Percentiles rank a stretch among this genome's conserved stretches.
These are phyloP conservation scores for Rhombomys opimus DNA, from an alignment of 2,113 vertebrate genomes.

Conservation along the genomic window DNA sequence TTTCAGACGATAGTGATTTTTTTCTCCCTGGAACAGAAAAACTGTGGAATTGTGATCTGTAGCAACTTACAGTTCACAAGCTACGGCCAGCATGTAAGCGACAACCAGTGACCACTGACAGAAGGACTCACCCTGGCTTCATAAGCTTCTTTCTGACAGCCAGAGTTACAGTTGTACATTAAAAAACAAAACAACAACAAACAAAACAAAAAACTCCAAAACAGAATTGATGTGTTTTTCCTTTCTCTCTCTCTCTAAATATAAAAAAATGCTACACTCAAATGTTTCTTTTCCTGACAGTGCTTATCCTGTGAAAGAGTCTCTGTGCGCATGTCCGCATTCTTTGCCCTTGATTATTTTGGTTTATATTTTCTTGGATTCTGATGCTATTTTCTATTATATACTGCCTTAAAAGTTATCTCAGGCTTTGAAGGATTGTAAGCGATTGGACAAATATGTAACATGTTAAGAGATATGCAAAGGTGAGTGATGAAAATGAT, in stretches of 20 bases:
- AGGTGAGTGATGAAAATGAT: neutral
- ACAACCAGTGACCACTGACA: neutral
- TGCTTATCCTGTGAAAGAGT: neutral
- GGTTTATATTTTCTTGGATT: conserved; percentile 4
- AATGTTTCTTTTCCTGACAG: neutral
- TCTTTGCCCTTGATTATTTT: conserved; percentile 22
- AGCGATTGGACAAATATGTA: neutral
- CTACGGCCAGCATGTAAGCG: neutral
- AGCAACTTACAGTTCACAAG: conserved; percentile 40
- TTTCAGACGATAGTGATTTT: neutral
- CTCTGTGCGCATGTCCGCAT: neutral
- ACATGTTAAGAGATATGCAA: neutral
- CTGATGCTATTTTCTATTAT: conserved; percentile 22
- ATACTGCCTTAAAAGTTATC: neutral
- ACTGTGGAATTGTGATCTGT: conserved; percentile 46
- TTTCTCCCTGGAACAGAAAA: conserved; percentile 20
- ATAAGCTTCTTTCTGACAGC: neutral
- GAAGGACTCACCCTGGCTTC: neutral
- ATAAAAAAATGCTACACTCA: neutral
- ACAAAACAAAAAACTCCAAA: neutral
- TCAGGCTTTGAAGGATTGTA: conserved; percentile 13
- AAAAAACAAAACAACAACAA: neutral
- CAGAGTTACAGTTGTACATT: neutral
- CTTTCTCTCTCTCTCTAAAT: neutral
- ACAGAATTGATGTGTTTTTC: neutral